phyloP scores from a whole-genome alignment of 2,888 invertebrate genomes.

The Sclerodermus sp. region DNA sequence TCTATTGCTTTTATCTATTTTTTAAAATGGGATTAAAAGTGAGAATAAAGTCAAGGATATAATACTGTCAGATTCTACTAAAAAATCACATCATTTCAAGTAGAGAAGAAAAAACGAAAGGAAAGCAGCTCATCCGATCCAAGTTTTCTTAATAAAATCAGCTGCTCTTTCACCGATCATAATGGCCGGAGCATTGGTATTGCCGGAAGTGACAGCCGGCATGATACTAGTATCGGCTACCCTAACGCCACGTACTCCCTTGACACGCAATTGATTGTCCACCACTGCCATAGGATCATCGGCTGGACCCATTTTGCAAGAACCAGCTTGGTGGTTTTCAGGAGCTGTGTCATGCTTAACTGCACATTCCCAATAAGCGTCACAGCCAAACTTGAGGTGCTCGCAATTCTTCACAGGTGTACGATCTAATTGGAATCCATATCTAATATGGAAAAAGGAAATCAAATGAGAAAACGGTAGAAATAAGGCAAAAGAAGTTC shows the following conservation, averaged over 20 bases:
- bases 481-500: too few relatives aligned
- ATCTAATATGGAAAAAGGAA: too few relatives aligned
- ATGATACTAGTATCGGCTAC: slow-evolving; percentile 64
- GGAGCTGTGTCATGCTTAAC: slow-evolving; percentile 64
- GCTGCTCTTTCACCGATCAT: slow-evolving; percentile 64
- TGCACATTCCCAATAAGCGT: slow-evolving; percentile 67
- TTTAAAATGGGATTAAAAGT: too few relatives aligned
- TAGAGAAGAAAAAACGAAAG: too few relatives aligned
- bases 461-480: too few relatives aligned
- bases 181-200: slow-evolving; percentile 62
- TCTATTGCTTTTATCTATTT: too few relatives aligned
- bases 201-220: slow-evolving; percentile 62
- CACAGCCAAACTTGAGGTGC: slow-evolving; percentile 70
- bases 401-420: slow-evolving; percentile 77
- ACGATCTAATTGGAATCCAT: slow-evolving; percentile 75
- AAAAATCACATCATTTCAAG: too few relatives aligned
- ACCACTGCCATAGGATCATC: slow-evolving; percentile 64
- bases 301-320: slow-evolving; percentile 66
- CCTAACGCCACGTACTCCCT: slow-evolving; percentile 59
- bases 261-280: slow-evolving; percentile 60
- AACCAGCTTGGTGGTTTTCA: slow-evolving; percentile 69
- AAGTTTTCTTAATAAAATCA: slow-evolving; percentile 58
- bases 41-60: too few relatives aligned
- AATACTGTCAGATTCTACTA: too few relatives aligned
- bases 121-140: slow-evolving; percentile 34